Base-by-base conservation (phyloP, 1,140 invertebrate genomes). In the Lepidurus couesii region DNA sequence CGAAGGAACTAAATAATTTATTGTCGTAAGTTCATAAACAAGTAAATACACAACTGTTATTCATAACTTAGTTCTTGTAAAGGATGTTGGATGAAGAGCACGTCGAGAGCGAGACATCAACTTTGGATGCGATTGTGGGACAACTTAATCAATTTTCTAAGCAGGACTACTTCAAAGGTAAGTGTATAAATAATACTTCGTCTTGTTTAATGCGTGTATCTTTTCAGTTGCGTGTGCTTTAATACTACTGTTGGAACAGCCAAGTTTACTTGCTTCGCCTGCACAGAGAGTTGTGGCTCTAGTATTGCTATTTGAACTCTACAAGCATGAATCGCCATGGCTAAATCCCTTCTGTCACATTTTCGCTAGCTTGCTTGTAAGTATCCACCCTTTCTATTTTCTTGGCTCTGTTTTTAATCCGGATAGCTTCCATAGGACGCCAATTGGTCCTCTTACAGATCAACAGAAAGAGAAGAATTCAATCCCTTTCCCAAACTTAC, bases 121-220 rank as follows among this genome's bases (percentile, higher is more conserved):
- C 87, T 13, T 86, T 93, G 81, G 92, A 93, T 82, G 85, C 84
- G 42, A 83, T 93, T 24, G 88, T 88, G 4, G 86, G 86, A 80
- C 90, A 92, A 82, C 86, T 95, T 73, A 91, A 92, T 83, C 92
- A 92, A 83, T 94, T 94, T 83, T 87, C 89, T 1, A 91, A 91
- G 84, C 87, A 90, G 75, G 91, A 94, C 82, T 89, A 90, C 83
- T 95, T 93, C 82, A 92, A 93, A 86, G 88, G 88, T 90, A 75
- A 78, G 79, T 21, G 24, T 16, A 42, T 44, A 42, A 44, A 74
- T 44, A 24, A 77, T 24, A 7, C 13, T 76, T 53, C 74, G 45
- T 42, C 79, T 79, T 79, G 82, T 74, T 53, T 75, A 42, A 73
- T 45, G 21, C 21, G 45, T 79, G 74, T 53, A 80, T 75, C 47